A percentile compares a stretch with the other conserved stretches of the same genome.
Conservation (phyloP, 2,888 invertebrate genomes). For the Adineta ricciae region DNA sequence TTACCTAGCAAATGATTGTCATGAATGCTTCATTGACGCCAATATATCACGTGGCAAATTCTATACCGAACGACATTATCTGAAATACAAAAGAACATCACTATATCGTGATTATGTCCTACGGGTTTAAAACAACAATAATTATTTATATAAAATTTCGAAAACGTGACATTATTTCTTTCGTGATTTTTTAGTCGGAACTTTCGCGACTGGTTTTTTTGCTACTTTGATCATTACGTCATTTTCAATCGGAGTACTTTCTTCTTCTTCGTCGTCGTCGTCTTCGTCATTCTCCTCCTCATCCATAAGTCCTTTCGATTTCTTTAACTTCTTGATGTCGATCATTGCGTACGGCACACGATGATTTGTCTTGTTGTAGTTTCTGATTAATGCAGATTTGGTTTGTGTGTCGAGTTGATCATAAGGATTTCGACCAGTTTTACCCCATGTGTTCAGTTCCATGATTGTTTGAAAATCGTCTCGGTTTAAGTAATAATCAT, state of each 20-base stretch:
- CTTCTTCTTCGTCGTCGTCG: slow-evolving; percentile 21
- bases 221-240: slow-evolving; percentile 32
- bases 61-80: too few species aligned
- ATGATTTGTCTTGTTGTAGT: slow-evolving; percentile 28
- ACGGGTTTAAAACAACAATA: too few species aligned
- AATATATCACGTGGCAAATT: too few species aligned
- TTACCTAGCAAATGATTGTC: too few species aligned
- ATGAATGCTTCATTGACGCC: too few species aligned
- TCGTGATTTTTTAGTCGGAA: not conserved
- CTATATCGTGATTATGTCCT: too few species aligned
- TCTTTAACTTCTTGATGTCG: slow-evolving; percentile 30
- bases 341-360: slow-evolving; percentile 22
- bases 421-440: slow-evolving; percentile 29
- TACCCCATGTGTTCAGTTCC: slow-evolving; percentile 69
- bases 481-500: slow-evolving; percentile 71
- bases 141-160: too few species aligned
- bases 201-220: slow-evolving; percentile 2
- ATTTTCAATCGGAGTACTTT: not conserved
- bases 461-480: slow-evolving; percentile 82
- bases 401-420: slow-evolving; percentile 29
- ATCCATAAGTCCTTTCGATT: slow-evolving; percentile 1
- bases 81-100: too few species aligned
- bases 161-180: not conserved
- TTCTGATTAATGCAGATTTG: slow-evolving; percentile 31
- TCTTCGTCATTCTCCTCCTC: slow-evolving; percentile 22